phyloP scores from a whole-genome alignment of 2,113 vertebrate genomes.

The Odontophorus gujanensis region DNA sequence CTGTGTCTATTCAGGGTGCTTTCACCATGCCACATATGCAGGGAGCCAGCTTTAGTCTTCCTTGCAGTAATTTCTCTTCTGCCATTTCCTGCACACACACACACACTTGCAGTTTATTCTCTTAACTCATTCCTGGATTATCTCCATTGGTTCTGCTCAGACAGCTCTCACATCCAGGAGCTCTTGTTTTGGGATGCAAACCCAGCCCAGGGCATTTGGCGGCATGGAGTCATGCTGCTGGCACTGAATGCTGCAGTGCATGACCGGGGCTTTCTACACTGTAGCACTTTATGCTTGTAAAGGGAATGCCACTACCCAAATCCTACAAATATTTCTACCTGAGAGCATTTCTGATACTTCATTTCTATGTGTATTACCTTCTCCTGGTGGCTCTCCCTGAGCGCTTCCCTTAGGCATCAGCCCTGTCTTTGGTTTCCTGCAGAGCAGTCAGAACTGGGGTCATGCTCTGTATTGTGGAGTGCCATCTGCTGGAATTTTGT shows the following conservation, averaged over 20 bases:
- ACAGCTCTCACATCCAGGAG: fast-evolving
- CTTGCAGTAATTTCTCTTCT: not conserved
- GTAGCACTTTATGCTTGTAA: fast-evolving
- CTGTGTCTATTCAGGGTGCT: fast-evolving
- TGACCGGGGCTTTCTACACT: fast-evolving
- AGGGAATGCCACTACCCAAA: fast-evolving
- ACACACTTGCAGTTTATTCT: not conserved
- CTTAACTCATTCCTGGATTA: not conserved
- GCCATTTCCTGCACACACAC: fast-evolving
- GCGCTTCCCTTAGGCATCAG: not conserved
- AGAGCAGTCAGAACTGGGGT: not conserved
- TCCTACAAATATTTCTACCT: fast-evolving
- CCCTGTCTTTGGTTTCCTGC: not conserved
- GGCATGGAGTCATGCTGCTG: fast-evolving
- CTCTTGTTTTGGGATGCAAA: fast-evolving
- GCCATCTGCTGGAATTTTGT: not conserved
- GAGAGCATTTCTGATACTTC: fast-evolving
- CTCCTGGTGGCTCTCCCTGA: not conserved
- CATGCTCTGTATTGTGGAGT: not conserved
- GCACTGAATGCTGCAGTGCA: fast-evolving
- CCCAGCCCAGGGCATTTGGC: fast-evolving
- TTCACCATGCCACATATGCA: fast-evolving
- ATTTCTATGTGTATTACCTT: not conserved
- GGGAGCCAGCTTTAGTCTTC: not conserved
- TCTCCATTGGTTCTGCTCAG: not conserved